Conservation (phyloP, 2,888 invertebrate species). For the Galeruca laticollis region DNA sequence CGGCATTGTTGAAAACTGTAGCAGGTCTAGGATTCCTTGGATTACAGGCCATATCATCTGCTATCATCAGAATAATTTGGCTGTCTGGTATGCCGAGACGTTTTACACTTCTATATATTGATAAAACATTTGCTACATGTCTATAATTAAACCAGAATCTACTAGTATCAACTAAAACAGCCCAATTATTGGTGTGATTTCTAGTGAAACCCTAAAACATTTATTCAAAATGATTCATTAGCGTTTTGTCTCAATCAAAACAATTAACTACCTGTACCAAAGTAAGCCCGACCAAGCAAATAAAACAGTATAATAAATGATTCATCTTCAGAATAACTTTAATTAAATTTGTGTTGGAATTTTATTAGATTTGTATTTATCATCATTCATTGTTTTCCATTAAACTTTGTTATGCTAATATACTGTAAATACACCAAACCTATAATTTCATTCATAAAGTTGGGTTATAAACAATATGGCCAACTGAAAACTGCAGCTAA, state of each 20-base stretch:
- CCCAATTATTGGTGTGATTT: constrained; percentile 99
- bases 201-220: constrained; percentile 58
- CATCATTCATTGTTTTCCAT: too few species aligned
- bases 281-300: neutral
- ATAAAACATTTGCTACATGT: constrained; percentile 98
- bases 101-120: constrained; percentile 98
- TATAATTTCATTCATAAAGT: too few species aligned
- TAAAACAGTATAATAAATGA: neutral
- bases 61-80: constrained; percentile 99
- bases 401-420: too few species aligned
- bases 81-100: constrained; percentile 98
- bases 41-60: constrained; percentile 99
- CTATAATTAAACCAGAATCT: constrained; percentile 99
- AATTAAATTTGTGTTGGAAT: too few species aligned
- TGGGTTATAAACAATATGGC: too few species aligned
- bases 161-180: constrained; percentile 97
- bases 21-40: constrained; percentile 97
- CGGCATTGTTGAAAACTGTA: constrained; percentile 97
- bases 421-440: too few species aligned
- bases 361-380: too few species aligned
- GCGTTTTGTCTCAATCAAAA: neutral
- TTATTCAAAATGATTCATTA: neutral
- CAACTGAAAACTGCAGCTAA: too few species aligned
- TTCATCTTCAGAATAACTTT: neutral
- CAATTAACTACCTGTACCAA: constrained; percentile 2